phyloP scores from a whole-genome alignment of 2,888 invertebrate species.

The Frankliniella fusca region DNA sequence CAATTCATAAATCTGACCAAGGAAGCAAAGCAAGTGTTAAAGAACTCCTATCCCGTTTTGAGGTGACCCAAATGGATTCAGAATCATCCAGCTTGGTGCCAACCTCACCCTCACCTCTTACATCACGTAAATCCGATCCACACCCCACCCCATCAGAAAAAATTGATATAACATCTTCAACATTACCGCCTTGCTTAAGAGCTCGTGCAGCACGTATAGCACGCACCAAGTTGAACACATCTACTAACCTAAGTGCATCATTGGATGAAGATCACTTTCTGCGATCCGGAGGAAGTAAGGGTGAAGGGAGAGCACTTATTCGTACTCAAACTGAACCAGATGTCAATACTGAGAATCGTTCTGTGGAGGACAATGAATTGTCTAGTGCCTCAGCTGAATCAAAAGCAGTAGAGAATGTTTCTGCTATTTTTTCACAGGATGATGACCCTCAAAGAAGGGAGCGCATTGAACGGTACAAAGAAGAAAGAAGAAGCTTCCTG shows the following conservation, averaged over 20 bases:
- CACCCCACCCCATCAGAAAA: background rate
- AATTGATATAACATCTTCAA: constrained; percentile 39
- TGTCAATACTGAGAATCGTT: constrained; percentile 32
- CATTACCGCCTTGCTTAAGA: constrained; percentile 58
- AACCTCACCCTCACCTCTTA: background rate
- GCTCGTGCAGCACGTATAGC: constrained; percentile 56
- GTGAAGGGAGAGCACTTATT: constrained; percentile 37
- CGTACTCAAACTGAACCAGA: constrained; percentile 41
- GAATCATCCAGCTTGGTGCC: background rate
- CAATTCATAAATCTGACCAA: background rate
- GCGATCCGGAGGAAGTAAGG: constrained; percentile 8
- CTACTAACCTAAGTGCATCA: constrained; percentile 49
- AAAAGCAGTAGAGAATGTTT: background rate
- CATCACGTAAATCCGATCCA: background rate
- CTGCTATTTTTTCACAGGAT: background rate
- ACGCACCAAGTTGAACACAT: constrained; percentile 48
- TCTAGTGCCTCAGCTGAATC: background rate
- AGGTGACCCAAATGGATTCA: background rate
- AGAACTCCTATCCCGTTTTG: background rate
- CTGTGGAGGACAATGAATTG: constrained; percentile 39
- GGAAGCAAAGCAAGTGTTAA: background rate
- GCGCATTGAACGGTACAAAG: constrained; percentile 84
- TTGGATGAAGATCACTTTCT: constrained; percentile 68
- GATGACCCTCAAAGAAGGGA: constrained; percentile 54
- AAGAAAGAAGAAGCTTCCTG: constrained; percentile 77